These are phyloP conservation scores for Enteromius unitaeniatus DNA, from an alignment of 2,797 vertebrate genomes.

Conservation along the genomic window DNA sequence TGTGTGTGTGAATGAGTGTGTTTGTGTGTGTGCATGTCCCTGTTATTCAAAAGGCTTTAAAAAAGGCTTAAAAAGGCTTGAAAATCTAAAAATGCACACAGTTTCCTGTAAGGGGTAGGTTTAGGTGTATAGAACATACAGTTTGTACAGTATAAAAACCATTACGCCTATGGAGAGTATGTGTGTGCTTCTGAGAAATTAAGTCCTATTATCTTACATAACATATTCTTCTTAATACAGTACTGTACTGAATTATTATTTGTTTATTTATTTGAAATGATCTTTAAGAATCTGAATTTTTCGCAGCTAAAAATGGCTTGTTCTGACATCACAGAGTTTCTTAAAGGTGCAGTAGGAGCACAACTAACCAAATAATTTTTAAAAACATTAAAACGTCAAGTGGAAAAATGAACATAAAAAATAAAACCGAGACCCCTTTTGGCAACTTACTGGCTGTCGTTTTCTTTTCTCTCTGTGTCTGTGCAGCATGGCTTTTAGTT, in stretches of 20 bases:
- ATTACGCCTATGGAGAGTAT: too few species aligned
- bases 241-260: not conserved
- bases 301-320: not conserved
- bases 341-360: not conserved
- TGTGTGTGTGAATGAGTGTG: too few species aligned
- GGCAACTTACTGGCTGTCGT: constrained; percentile 86
- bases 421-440: not conserved
- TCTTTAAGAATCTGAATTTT: not conserved
- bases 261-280: not conserved
- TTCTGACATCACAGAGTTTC: not conserved
- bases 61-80: too few species aligned
- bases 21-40: too few species aligned
- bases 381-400: not conserved
- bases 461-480: constrained; percentile 95
- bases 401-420: not conserved
- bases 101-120: too few species aligned
- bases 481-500: constrained; percentile 89
- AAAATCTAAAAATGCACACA: too few species aligned
- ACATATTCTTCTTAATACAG: too few species aligned
- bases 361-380: not conserved
- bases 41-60: too few species aligned
- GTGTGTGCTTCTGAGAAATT: not conserved
- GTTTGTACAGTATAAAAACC: too few species aligned
- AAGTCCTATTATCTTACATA: not conserved
- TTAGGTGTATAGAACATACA: too few species aligned